Base-by-base conservation (phyloP, 2,113 vertebrate genomes). In the Fregetta grallaria region DNA sequence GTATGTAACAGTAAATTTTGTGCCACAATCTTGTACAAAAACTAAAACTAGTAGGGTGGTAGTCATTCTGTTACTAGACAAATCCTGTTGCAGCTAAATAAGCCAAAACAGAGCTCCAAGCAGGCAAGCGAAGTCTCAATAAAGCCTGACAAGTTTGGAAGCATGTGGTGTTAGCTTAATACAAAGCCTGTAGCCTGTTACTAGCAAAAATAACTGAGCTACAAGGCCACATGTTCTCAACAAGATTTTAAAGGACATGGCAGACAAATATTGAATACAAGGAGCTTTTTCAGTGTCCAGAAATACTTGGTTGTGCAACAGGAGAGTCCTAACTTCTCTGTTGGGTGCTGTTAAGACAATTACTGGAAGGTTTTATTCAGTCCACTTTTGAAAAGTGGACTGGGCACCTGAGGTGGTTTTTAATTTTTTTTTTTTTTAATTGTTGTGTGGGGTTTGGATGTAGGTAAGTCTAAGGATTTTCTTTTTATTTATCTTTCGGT, bases 111-210 rank as follows among this genome's bases (percentile, higher is more conserved):
- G 50, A 78, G 20, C 52, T 71, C 30, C 34, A 71, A 50, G 30
- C 11, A 58, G 45, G 68, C 19, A 59, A 84, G n/a, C 25, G 20
- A 17, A 42, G 15, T n/a, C 44, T 90, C 0, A 0, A 3, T 72
- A 79, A 55, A 74, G 45, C 78, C 61, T 74, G 42, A 17, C 18
- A 61, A 56, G 9, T 73, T 44, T 63, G 49, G 45, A 65, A 77
- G 23, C 40, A 19, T 25, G 15, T 53, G 22, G 4, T 44, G 29
- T 32, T 78, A 71, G 23, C 62, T 62, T 86, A 16, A 52, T 56
- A 29, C 10, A 82, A 79, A 78, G 50, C 45, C 34, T 27, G 4
- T 80, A 65, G 14, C 17, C 32, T 81, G 13, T 77, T 81, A 23
- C 19, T 82, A 36, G 27, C 23, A 53, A 82, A 94, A 88, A 26